Conservation (phyloP, 2,888 invertebrate species). For the Carterocephalus palaemon region DNA sequence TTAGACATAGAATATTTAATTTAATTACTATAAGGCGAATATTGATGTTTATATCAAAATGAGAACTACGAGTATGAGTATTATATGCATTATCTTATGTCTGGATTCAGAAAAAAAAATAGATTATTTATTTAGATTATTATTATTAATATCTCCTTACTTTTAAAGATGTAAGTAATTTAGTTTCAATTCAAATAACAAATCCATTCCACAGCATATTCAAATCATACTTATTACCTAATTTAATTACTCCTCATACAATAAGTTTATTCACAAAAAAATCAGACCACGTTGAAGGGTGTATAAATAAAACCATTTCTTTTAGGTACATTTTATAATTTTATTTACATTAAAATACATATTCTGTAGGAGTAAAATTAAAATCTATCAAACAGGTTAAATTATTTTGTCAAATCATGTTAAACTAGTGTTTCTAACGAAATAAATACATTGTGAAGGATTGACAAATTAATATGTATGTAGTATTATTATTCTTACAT, state of each 20-base stretch:
- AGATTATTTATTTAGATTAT: no score
- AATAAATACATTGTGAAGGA: slow-evolving; percentile 13
- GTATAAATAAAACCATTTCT: slow-evolving; percentile 28
- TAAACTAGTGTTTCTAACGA: slow-evolving; percentile 7
- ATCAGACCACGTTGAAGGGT: slow-evolving; percentile 19
- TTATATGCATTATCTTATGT: no score
- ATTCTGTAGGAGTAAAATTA: slow-evolving; percentile 25
- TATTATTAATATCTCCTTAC: no score
- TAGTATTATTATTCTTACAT: slow-evolving; percentile 47
- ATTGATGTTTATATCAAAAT: no score
- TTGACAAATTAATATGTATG: slow-evolving; percentile 28
- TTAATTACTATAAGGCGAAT: no score
- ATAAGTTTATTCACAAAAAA: slow-evolving; percentile 9
- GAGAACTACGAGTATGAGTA: no score
- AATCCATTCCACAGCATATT: slow-evolving; percentile 11
- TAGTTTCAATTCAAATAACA: no score
- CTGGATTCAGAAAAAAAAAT: no score
- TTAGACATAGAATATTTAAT: no score
- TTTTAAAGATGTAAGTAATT: no score
- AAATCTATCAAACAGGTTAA: slow-evolving; percentile 20
- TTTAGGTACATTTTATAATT: slow-evolving; percentile 26
- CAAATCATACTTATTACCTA: no score
- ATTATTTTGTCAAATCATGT: background rate
- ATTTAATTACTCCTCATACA: background rate
- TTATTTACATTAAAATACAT: slow-evolving; percentile 36